Conservation (phyloP, 2,113 vertebrate genomes). For the Gnathonemus echidnorhynchus region DNA sequence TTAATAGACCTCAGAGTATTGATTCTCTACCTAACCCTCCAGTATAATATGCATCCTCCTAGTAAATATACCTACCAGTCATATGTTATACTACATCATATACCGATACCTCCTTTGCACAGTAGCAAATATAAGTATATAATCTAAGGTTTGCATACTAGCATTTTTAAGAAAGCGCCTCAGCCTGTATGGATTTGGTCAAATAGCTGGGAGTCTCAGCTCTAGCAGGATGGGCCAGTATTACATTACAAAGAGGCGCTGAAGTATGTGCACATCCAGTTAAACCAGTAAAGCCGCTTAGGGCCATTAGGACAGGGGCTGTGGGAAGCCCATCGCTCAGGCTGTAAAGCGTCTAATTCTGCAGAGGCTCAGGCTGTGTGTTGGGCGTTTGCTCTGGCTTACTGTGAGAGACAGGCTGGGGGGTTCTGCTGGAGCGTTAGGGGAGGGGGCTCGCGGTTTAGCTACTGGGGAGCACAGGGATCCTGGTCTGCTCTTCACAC, state of each 20-base stretch:
- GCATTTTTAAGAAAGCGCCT: background rate
- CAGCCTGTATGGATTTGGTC: constrained; percentile 7
- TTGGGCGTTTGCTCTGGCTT: background rate
- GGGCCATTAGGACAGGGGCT: constrained; percentile 11
- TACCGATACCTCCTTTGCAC: background rate
- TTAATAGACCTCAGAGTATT: background rate
- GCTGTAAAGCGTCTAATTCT: background rate
- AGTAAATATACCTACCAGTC: background rate
- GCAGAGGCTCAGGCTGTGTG: background rate
- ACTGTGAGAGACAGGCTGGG: background rate
- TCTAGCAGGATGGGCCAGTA: background rate
- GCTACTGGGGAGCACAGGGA: background rate
- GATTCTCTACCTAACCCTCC: background rate
- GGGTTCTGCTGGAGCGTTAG: background rate
- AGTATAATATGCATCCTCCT: background rate
- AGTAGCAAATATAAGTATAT: background rate
- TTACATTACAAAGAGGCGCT: constrained; percentile 14
- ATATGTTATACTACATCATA: background rate
- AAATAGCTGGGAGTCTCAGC: constrained; percentile 10
- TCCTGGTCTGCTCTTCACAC: constrained; percentile 15
- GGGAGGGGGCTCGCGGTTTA: constrained; percentile 25
- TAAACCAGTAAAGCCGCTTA: constrained; percentile 8
- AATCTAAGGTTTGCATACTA: background rate
- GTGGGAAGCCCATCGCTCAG: background rate
- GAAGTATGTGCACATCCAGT: constrained; percentile 11